A percentile compares a stretch with the other conserved stretches of the same genome.
Evolutionary conservation across 1,140 invertebrate genomes (phyloP).

Genomic region (Kradibia gibbosae): DNA sequence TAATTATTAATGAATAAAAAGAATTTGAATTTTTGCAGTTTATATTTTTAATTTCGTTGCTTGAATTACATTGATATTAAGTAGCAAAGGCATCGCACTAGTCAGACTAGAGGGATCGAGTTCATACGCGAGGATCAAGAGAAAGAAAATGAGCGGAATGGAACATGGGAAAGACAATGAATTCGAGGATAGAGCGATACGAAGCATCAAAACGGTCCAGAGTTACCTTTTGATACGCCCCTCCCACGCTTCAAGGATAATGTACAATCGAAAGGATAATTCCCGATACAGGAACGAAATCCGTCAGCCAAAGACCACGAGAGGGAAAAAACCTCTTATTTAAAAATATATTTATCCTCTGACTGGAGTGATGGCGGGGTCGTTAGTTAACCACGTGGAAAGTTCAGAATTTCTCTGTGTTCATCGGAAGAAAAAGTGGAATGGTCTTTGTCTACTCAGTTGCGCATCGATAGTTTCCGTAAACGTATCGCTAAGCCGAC

Average conservation of each 20-base stretch:
- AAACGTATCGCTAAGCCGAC: neutral
- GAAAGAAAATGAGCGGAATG: constrained; percentile 44
- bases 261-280: constrained; percentile 71
- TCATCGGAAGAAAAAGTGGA: constrained; percentile 32
- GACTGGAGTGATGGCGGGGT: constrained; percentile 61
- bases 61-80: constrained; percentile 58
- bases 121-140: constrained; percentile 55
- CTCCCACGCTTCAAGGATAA: constrained; percentile 60
- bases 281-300: constrained; percentile 70
- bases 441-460: constrained; percentile 14
- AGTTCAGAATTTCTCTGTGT: constrained; percentile 55
- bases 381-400: constrained; percentile 59
- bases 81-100: constrained; percentile 61
- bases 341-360: constrained; percentile 73
- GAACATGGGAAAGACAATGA: constrained; percentile 18
- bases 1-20: neutral
- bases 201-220: constrained; percentile 54
- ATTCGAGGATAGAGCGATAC: constrained; percentile 35
- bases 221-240: constrained; percentile 68
- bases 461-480: neutral
- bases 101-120: constrained; percentile 59
- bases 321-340: constrained; percentile 70
- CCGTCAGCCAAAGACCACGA: constrained; percentile 58
- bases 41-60: constrained; percentile 16
- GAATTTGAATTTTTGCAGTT: neutral